A percentile compares a stretch with the other conserved stretches of the same genome.
phyloP scores from a whole-genome alignment of 2,113 vertebrate species.

The Oryzias celebensis region DNA sequence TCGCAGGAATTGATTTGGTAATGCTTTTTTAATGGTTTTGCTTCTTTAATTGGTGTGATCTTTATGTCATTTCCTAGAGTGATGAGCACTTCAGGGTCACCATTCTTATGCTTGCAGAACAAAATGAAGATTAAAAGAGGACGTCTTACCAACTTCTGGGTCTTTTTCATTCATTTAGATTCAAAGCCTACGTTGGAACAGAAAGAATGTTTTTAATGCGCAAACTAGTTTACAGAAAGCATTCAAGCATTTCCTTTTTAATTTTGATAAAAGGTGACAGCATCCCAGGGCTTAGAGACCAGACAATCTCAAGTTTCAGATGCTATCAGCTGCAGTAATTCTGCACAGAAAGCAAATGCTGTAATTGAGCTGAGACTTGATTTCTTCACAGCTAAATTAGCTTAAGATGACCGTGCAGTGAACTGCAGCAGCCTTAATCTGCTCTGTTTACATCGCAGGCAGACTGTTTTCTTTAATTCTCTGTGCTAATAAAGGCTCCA shows the following conservation, averaged over 20 bases:
- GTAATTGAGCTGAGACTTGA: conserved; percentile 62
- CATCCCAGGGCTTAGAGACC: conserved; percentile 11
- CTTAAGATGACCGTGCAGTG: conserved; percentile 67
- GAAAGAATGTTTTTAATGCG: too few relatives aligned
- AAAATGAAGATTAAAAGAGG: too few relatives aligned
- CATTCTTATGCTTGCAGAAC: too few relatives aligned
- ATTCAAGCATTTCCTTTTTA: conserved; percentile 8
- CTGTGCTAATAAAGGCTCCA: conserved; percentile 68
- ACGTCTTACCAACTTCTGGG: too few relatives aligned
- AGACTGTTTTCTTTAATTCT: conserved; percentile 73
- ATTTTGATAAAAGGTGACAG: conserved; percentile 52
- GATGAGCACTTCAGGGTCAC: too few relatives aligned
- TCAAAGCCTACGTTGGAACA: too few relatives aligned
- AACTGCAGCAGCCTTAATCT: conserved; percentile 72
- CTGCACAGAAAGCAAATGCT: conserved; percentile 58
- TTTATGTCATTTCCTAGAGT: too few relatives aligned
- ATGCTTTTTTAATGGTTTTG: too few relatives aligned
- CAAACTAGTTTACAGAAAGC: too few relatives aligned
- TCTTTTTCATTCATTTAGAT: too few relatives aligned
- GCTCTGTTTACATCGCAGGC: conserved; percentile 66
- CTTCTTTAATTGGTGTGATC: too few relatives aligned
- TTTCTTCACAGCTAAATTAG: conserved; percentile 64
- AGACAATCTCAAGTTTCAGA: conserved; percentile 41
- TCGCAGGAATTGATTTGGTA: too few relatives aligned
- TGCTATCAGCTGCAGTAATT: conserved; percentile 36